These are phyloP conservation scores for Drosophila ogumai DNA, from an alignment of 1,140 invertebrate genomes.

Conservation along the genomic window DNA sequence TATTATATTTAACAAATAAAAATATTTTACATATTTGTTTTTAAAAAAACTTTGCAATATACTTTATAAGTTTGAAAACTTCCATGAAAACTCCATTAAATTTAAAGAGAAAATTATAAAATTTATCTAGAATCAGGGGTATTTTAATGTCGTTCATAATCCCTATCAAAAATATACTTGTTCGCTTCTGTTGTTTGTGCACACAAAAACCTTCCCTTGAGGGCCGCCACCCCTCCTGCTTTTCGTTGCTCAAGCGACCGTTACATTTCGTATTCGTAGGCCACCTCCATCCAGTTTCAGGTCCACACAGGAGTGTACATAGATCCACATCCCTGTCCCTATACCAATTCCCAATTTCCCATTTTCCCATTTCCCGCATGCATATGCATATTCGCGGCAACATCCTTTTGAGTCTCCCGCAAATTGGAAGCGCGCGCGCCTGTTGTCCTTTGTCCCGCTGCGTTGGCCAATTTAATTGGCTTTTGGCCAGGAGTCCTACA, in stretches of 20 bases:
- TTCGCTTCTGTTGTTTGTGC: constrained; percentile 17
- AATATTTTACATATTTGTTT: not conserved
- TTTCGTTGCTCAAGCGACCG: constrained; percentile 49
- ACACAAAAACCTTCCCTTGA: constrained; percentile 37
- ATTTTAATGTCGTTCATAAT: not conserved
- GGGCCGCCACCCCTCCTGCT: constrained; percentile 8
- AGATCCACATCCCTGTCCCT: not conserved
- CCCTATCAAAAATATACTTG: constrained; percentile 8
- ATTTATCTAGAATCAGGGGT: not conserved
- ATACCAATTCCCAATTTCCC: constrained; percentile 6
- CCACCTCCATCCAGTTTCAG: constrained; percentile 12
- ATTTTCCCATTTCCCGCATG: constrained; percentile 13
- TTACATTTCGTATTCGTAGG: constrained; percentile 58
- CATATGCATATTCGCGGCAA: not conserved
- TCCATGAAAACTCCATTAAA: not conserved
- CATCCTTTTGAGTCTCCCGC: constrained; percentile 12
- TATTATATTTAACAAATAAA: not conserved
- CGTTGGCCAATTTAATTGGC: constrained; percentile 65
- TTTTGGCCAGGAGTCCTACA: constrained; percentile 30
- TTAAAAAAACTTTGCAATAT: not conserved
- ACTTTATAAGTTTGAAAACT: too few relatives aligned
- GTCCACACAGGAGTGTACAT: constrained; percentile 1
- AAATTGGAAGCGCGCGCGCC: constrained; percentile 22
- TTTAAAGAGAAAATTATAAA: accelerated
- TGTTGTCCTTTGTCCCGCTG: constrained; percentile 31